Evolutionary conservation across 2,797 vertebrate genomes (phyloP).

Genomic region (Eupleurogrammus muticus): DNA sequence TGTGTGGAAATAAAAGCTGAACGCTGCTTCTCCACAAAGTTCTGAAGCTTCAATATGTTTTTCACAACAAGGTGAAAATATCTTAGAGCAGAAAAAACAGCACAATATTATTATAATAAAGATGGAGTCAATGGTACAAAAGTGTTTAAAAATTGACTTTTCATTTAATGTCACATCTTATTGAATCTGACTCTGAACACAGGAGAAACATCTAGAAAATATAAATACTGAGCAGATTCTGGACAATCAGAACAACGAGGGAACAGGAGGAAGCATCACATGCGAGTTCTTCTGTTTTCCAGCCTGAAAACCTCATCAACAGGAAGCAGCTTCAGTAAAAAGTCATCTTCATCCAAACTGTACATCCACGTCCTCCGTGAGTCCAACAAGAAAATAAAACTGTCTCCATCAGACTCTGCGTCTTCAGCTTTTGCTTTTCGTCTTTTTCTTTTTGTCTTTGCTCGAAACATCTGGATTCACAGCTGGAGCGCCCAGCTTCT

Average conservation of each 20-base stretch:
- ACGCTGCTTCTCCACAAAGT: no score
- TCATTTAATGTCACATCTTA: conserved; percentile 5
- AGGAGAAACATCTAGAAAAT: conserved; percentile 6
- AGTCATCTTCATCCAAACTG: background rate
- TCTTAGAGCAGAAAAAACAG: no score
- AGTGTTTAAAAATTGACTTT: background rate
- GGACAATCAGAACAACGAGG: background rate
- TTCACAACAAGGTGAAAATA: no score
- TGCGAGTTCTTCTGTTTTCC: no score
- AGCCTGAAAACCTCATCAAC: background rate
- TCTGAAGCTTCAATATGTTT: no score
- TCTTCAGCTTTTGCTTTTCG: conserved; percentile 76
- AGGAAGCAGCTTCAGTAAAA: conserved; percentile 11
- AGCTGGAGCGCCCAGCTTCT: conserved; percentile 93
- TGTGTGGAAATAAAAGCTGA: no score
- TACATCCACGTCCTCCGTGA: background rate
- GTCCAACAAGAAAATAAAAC: no score
- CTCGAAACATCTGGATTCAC: conserved; percentile 80
- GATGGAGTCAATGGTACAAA: background rate
- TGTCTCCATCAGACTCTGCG: background rate
- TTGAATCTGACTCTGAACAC: background rate
- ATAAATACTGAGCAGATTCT: conserved; percentile 34
- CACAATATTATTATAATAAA: no score
- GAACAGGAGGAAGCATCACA: background rate
- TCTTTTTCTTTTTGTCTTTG: conserved; percentile 86